Evolutionary conservation across 2,113 vertebrate genomes (phyloP).

Genomic region (Pangasianodon gigas): DNA sequence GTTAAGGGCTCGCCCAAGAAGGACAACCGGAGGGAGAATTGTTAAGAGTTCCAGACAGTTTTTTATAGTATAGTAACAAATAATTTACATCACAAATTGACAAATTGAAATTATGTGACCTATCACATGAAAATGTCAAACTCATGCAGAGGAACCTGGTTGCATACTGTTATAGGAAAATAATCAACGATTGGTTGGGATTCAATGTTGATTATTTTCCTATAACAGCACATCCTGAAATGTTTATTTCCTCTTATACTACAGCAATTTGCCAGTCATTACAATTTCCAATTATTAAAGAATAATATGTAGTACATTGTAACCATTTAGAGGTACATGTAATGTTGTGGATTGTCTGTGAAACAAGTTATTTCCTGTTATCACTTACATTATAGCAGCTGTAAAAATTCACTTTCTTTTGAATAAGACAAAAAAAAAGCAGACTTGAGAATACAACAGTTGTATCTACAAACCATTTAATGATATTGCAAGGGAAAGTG

Average conservation of each 20-base stretch:
- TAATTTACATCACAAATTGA: neutral
- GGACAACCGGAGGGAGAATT: neutral
- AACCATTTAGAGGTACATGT: neutral
- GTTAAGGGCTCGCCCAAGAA: neutral
- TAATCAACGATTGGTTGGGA: neutral
- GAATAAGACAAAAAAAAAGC: neutral
- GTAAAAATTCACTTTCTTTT: neutral
- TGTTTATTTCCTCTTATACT: neutral
- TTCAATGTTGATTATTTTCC: neutral
- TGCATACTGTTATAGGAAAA: neutral
- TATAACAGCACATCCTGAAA: neutral
- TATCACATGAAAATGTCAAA: neutral
- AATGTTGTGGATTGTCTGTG: neutral
- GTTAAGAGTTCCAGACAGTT: neutral
- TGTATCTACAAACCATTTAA: neutral
- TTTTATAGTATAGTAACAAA: neutral
- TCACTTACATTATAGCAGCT: too few species aligned
- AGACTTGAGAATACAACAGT: neutral
- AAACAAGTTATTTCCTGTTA: neutral
- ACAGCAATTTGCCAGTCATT: neutral
- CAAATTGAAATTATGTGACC: neutral
- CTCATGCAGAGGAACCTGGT: neutral
- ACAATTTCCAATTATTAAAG: neutral
- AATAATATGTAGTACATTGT: neutral
- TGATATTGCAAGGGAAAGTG: neutral